Percentiles rank a stretch among this genome's conserved stretches.
Conservation (phyloP, 2,113 vertebrate species). For the Lamprotornis superbus region DNA sequence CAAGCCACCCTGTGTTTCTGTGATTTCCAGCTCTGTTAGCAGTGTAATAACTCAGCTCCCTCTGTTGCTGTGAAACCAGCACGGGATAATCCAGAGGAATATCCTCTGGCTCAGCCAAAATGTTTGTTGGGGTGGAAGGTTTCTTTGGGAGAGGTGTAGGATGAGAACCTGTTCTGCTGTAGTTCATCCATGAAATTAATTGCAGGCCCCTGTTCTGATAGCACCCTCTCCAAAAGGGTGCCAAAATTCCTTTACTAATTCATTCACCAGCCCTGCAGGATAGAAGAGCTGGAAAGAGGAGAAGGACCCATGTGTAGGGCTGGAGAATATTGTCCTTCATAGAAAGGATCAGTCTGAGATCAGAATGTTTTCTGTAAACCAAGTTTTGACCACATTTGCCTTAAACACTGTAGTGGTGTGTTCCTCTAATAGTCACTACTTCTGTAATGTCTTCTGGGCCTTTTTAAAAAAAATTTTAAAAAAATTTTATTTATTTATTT, state of each 20-base stretch:
- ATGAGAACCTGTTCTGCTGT: accelerated
- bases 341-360: not conserved
- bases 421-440: not conserved
- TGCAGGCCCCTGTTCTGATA: not conserved
- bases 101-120: not conserved
- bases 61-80: not conserved
- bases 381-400: not conserved
- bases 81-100: not conserved
- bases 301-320: accelerated
- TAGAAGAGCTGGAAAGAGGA: not conserved
- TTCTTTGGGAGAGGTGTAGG: not conserved
- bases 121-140: not conserved
- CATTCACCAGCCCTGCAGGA: not conserved
- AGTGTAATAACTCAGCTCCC: not conserved
- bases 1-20: not conserved
- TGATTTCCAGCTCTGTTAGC: not conserved
- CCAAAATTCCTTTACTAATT: not conserved
- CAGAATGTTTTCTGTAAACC: not conserved
- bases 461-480: not conserved
- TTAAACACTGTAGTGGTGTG: not conserved
- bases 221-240: not conserved
- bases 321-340: not conserved
- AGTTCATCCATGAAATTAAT: not conserved
- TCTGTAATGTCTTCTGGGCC: not conserved
- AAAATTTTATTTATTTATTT: too few species aligned